phyloP scores from a whole-genome alignment of 2,797 vertebrate species.

The Megalops cyprinoides region DNA sequence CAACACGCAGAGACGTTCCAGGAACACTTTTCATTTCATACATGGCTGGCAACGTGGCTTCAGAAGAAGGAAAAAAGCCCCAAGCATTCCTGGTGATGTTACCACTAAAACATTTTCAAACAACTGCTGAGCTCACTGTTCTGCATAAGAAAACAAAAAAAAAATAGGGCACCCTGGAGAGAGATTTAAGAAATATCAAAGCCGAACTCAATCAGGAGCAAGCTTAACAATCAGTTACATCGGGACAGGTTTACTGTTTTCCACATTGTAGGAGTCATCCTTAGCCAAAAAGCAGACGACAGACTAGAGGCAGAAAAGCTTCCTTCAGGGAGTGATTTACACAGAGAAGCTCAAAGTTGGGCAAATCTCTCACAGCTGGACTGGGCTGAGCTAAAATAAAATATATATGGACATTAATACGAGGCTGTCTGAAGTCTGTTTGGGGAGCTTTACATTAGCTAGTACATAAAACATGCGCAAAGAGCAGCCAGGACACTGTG shows the following conservation, averaged over 20 bases:
- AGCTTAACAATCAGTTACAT: not conserved
- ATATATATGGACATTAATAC: not conserved
- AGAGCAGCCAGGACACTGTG: not conserved
- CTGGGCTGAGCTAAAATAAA: not conserved
- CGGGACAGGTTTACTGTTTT: not conserved
- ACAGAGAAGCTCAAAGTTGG: too few species aligned
- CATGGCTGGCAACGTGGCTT: slow-evolving; percentile 13
- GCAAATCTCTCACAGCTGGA: too few species aligned
- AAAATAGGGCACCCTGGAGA: not conserved
- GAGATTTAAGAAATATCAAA: too few species aligned
- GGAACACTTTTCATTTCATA: slow-evolving; percentile 12
- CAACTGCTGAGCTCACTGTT: not conserved
- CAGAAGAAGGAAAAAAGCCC: not conserved
- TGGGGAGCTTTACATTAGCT: not conserved
- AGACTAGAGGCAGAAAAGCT: not conserved
- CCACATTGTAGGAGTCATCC: not conserved
- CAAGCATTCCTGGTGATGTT: not conserved
- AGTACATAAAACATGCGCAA: not conserved
- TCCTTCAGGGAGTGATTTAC: not conserved
- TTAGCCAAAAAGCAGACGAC: not conserved
- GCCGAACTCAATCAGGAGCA: not conserved
- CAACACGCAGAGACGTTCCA: not conserved
- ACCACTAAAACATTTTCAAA: not conserved
- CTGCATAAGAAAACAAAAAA: not conserved
- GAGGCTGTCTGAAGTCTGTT: not conserved